Conservation (phyloP, 64 coral and sea anemone genomes). For the Dendronephthya gigantea region DNA sequence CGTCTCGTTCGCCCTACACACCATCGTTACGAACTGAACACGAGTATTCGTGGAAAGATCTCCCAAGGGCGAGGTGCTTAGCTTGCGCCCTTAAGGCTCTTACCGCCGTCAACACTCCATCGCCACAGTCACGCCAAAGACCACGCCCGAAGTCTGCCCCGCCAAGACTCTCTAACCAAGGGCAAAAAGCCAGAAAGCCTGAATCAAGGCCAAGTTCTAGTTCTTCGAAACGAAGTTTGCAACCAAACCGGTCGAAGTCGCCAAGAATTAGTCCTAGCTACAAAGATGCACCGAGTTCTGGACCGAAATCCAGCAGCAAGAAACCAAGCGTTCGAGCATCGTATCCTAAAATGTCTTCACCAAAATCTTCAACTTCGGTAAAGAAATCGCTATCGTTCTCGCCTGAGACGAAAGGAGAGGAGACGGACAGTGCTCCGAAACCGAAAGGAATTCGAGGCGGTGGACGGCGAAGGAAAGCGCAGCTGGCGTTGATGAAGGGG, state of each 20-base stretch:
- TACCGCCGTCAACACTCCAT: not conserved
- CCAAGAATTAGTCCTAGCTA: not conserved
- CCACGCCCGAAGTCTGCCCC: not conserved
- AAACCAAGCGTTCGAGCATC: not conserved
- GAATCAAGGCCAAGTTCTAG: not conserved
- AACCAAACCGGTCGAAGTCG: not conserved
- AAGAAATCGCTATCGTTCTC: conserved; percentile 1
- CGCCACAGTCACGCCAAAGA: conserved; percentile 7
- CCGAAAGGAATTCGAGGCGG: conserved; percentile 16
- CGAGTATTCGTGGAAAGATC: not conserved
- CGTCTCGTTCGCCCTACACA: not conserved
- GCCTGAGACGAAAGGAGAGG: not conserved
- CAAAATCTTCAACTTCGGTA: not conserved
- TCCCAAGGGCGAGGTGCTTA: conserved; percentile 5
- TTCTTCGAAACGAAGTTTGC: not conserved
- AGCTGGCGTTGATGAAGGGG: not conserved
- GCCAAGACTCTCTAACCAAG: not conserved
- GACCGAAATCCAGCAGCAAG: not conserved
- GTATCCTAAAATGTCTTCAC: not conserved
- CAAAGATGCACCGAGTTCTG: not conserved
- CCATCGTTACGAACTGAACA: not conserved
- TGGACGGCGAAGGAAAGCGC: conserved; percentile 4
- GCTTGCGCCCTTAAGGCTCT: conserved; percentile 11
- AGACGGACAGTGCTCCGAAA: not conserved
- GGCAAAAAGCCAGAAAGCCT: not conserved